Conservation (phyloP, 2,113 vertebrate genomes). For the Phyllopteryx taeniolatus region DNA sequence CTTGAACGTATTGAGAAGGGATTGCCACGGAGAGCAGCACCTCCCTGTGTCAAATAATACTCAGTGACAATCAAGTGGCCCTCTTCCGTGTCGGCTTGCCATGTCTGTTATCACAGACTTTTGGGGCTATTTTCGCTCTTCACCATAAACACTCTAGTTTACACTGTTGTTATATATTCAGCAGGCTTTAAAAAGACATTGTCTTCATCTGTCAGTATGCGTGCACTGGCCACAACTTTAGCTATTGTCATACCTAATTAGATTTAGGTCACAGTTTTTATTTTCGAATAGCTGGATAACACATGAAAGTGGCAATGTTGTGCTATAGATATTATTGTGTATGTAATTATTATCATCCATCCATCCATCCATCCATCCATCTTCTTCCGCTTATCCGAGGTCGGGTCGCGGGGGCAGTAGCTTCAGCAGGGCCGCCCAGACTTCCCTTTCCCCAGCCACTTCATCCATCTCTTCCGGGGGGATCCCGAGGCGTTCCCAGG, state of each 20-base stretch:
- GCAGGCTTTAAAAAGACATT: background rate
- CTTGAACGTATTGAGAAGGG: background rate
- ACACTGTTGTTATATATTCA: background rate
- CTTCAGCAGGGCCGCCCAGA: too few relatives aligned
- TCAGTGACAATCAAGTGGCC: conserved; percentile 15
- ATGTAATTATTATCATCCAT: too few relatives aligned
- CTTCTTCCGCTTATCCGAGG: too few relatives aligned
- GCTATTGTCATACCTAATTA: background rate
- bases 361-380: too few relatives aligned
- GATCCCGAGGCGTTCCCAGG: too few relatives aligned
- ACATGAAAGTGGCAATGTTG: background rate
- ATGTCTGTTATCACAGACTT: conserved; percentile 3
- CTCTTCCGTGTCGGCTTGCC: background rate
- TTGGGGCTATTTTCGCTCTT: conserved; percentile 9
- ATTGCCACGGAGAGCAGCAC: conserved; percentile 18
- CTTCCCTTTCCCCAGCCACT: too few relatives aligned
- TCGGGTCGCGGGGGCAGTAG: too few relatives aligned
- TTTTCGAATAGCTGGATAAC: background rate
- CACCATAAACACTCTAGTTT: background rate
- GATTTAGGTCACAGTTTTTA: background rate
- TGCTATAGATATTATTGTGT: background rate
- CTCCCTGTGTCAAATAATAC: conserved; percentile 34
- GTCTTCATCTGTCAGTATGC: background rate
- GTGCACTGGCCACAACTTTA: background rate
- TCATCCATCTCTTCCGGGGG: too few relatives aligned